Base-by-base conservation (phyloP, 2,797 vertebrate genomes). In the Sebastes cheni region DNA sequence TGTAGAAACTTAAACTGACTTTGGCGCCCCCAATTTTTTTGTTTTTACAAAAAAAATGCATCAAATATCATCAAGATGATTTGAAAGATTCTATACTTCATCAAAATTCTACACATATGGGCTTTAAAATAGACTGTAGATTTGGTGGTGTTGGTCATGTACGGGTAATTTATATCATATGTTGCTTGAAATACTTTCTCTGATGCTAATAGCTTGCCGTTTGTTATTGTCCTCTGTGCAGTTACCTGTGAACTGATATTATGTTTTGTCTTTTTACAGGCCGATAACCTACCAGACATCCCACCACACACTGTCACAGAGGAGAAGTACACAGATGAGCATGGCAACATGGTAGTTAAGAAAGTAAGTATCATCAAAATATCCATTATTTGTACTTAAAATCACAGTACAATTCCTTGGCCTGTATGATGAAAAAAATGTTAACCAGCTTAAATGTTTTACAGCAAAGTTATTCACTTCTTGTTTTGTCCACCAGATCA, bases 311-410 rank as follows among this genome's bases (percentile, higher is more conserved):
- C 95, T 0, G 96, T 98, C 87, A 99, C 97, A 3, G 97, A 99
- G 78, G 98, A 99, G 91, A 95, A 98, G 69, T 99, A 98, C 72
- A 96, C 93, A 1, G 98, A 99, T 42, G 97, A 99, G 79, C 94
- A 97, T 0, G 98, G 98, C 46, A 97, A 98, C 92, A 96, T 95
- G 13, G 97, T 99, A n/a, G 94, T 97, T 13, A 99, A 97, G 91
- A 99, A 99, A 94, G 98, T 99, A 96, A 84, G 79, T 7, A 20
- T 4, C 20, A 67, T 30, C 13, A n/a, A 36, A 22, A 9, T 13
- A 20, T 64, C 6, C 16, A 13, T 2, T 8, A 5, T 6, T 36
- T 7, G 6, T 23, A 12, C 2, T 55, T 18, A 10, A 61, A 56
- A 16, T 1, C 20, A 30, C 11, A 22, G 1, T n/a, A 1, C 6